These are phyloP conservation scores for Drosophila mercatorum DNA, from an alignment of 2,888 invertebrate species.

Conservation along the genomic window DNA sequence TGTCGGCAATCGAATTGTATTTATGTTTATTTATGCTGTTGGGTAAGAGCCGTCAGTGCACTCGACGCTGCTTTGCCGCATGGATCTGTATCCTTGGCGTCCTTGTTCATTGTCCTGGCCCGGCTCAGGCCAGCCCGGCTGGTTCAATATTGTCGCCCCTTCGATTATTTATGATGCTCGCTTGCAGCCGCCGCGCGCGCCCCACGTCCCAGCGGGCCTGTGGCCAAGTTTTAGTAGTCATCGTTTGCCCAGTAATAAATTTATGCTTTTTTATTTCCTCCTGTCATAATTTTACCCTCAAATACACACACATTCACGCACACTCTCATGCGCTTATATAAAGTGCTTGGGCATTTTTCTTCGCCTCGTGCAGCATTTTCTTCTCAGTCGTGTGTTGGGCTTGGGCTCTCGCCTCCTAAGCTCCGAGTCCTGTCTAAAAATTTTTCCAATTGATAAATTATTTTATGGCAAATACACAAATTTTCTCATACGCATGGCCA, in stretches of 20 bases:
- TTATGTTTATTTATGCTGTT: slow-evolving; percentile 63
- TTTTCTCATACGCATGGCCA: slow-evolving; percentile 69
- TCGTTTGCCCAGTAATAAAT: slow-evolving; percentile 79
- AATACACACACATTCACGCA: slow-evolving; percentile 51
- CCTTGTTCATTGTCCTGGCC: slow-evolving; percentile 60
- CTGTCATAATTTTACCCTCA: slow-evolving; percentile 81
- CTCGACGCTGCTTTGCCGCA: slow-evolving; percentile 15
- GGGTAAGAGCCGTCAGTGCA: slow-evolving; percentile 58
- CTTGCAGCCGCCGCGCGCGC: slow-evolving; percentile 49
- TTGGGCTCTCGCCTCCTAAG: slow-evolving; percentile 9
- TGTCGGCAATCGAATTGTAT: slow-evolving; percentile 56
- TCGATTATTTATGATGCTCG: slow-evolving; percentile 79
- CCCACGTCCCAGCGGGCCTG: slow-evolving; percentile 64
- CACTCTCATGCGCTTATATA: slow-evolving; percentile 32
- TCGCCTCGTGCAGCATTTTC: slow-evolving; percentile 40
- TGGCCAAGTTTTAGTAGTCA: slow-evolving; percentile 80
- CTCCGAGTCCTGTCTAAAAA: slow-evolving; percentile 58
- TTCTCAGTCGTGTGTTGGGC: slow-evolving; percentile 4
- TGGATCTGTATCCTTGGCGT: slow-evolving; percentile 11
- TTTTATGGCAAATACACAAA: slow-evolving; percentile 79
- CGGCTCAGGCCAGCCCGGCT: slow-evolving; percentile 18
- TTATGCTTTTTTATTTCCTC: slow-evolving; percentile 81
- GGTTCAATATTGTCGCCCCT: slow-evolving; percentile 78
- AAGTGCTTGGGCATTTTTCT: slow-evolving; percentile 70
- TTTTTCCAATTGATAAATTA: slow-evolving; percentile 81